phyloP scores from a whole-genome alignment of 1,140 invertebrate genomes.

The Argopecten irradians region DNA sequence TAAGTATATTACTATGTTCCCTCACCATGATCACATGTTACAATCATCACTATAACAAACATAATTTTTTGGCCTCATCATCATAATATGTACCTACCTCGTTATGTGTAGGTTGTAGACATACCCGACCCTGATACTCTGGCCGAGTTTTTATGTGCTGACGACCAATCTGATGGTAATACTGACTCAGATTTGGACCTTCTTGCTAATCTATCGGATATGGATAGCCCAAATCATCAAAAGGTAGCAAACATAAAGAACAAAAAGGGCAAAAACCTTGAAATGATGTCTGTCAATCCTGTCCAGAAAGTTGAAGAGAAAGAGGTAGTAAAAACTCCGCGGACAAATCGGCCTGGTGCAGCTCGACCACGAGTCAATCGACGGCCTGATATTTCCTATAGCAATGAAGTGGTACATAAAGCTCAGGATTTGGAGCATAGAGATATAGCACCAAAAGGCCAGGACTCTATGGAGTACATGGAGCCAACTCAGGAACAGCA shows the following conservation, averaged over 20 bases:
- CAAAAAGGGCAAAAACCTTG: neutral
- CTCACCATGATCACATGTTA: too few relatives aligned
- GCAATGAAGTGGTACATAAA: neutral
- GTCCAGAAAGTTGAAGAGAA: neutral
- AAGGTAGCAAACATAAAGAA: neutral
- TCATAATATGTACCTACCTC: too few relatives aligned
- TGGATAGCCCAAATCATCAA: neutral
- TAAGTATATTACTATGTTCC: too few relatives aligned
- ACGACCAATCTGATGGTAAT: constrained; percentile 28
- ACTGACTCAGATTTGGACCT: constrained; percentile 30
- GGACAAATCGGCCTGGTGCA: constrained; percentile 40
- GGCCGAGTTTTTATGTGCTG: constrained; percentile 35
- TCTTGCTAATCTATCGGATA: neutral
- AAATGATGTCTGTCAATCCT: neutral
- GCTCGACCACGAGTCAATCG: constrained; percentile 38
- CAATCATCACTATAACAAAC: too few relatives aligned
- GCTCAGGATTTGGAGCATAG: neutral
- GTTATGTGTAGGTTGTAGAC: neutral
- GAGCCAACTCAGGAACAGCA: neutral
- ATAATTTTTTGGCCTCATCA: too few relatives aligned
- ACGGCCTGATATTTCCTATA: neutral
- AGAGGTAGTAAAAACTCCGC: neutral
- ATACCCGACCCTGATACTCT: constrained; percentile 17
- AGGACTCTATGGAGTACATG: neutral
- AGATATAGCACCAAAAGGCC: neutral